A percentile compares a stretch with the other conserved stretches of the same genome.
Evolutionary conservation across 2,888 invertebrate species (phyloP).

Genomic region (Leptopilina drosophilae): DNA sequence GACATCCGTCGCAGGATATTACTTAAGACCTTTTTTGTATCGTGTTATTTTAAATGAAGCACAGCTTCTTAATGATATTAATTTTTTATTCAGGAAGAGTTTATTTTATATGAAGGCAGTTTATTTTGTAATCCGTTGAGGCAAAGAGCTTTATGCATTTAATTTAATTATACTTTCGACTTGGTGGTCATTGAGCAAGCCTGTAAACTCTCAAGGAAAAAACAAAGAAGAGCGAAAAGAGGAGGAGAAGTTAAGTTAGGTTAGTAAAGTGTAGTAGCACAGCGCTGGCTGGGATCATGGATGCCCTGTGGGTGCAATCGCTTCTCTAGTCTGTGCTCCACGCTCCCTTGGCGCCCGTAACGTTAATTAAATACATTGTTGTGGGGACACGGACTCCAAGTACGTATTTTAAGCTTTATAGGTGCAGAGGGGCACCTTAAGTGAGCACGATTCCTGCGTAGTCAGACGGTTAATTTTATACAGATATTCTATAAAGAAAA

Average conservation of each 20-base stretch:
- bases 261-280: constrained; percentile 50
- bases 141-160: constrained; percentile 61
- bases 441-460: constrained; percentile 43
- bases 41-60: background rate
- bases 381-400: constrained; percentile 72
- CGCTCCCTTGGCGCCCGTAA: constrained; percentile 72
- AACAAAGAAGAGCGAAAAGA: background rate
- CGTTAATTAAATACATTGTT: constrained; percentile 55
- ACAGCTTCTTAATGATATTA: constrained; percentile 64
- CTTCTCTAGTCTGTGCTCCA: constrained; percentile 64
- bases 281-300: constrained; percentile 66
- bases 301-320: constrained; percentile 75
- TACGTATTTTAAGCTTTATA: constrained; percentile 73
- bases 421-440: constrained; percentile 72
- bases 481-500: constrained; percentile 18
- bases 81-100: constrained; percentile 75
- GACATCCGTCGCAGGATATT: no score
- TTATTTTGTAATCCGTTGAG: constrained; percentile 76
- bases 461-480: constrained; percentile 41
- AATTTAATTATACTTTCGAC: constrained; percentile 69
- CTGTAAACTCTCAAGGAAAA: constrained; percentile 58
- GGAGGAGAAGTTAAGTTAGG: constrained; percentile 24
- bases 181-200: constrained; percentile 71
- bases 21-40: no score
- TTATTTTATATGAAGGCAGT: constrained; percentile 75